Percentiles rank a stretch among this genome's conserved stretches.
Evolutionary conservation across 2,888 invertebrate genomes (phyloP).

Genomic region (Cosmia pyralina): DNA sequence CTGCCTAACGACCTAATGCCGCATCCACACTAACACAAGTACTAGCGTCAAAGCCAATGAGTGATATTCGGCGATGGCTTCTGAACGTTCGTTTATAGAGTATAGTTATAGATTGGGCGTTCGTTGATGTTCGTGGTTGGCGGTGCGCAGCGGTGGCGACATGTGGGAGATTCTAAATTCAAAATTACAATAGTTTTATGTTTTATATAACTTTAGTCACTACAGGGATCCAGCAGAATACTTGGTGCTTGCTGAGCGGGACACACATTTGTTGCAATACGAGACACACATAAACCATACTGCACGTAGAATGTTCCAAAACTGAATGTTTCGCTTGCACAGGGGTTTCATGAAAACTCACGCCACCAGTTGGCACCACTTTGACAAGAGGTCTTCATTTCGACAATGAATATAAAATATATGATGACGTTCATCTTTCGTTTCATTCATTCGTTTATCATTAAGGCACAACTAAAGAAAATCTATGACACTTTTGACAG

Average conservation of each 20-base stretch:
- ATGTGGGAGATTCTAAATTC: background rate
- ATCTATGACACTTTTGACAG: too few species aligned
- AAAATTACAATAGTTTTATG: background rate
- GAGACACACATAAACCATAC: background rate
- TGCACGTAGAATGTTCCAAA: background rate
- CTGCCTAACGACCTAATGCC: slow-evolving; percentile 33
- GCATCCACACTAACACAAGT: slow-evolving; percentile 8
- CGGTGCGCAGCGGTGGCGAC: too few species aligned
- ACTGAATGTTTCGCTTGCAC: background rate
- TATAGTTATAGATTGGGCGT: too few species aligned
- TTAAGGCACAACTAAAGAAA: too few species aligned
- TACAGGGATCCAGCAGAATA: background rate
- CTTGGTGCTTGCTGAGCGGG: background rate
- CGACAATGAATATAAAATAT: too few species aligned
- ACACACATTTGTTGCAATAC: background rate
- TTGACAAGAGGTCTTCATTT: too few species aligned
- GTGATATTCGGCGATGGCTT: background rate
- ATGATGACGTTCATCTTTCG: too few species aligned
- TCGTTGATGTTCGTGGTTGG: background rate
- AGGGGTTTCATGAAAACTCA: too few species aligned
- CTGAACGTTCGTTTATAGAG: too few species aligned
- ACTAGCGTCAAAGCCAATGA: background rate
- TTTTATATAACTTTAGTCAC: background rate
- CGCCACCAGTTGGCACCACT: too few species aligned
- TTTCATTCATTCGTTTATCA: too few species aligned